phyloP scores from a whole-genome alignment of 2,888 invertebrate genomes.

The Hoplodrina ambigua region DNA sequence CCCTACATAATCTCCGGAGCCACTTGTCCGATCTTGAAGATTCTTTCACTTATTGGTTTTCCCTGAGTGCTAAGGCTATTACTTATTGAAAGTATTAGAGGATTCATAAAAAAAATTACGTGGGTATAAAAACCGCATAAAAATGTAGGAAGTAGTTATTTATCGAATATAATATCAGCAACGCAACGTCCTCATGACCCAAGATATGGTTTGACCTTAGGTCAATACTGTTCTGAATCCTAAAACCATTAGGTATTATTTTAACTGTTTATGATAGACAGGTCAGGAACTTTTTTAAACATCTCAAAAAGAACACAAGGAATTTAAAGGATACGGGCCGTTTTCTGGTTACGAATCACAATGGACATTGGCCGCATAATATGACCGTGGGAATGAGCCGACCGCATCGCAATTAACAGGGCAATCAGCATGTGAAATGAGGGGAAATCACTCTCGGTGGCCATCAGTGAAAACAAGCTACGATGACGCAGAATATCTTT shows the following conservation, averaged over 20 bases:
- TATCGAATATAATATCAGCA: slow-evolving; percentile 3
- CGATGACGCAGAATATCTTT: slow-evolving; percentile 16
- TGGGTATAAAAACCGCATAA: background rate
- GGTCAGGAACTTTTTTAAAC: slow-evolving; percentile 7
- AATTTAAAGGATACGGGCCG: slow-evolving; percentile 33
- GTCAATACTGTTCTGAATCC: slow-evolving; percentile 20
- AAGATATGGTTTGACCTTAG: slow-evolving; percentile 14
- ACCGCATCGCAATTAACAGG: slow-evolving; percentile 56
- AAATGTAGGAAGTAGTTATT: slow-evolving; percentile 12
- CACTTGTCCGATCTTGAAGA: no score
- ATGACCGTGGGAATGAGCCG: slow-evolving; percentile 54
- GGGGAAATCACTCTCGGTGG: slow-evolving; percentile 50
- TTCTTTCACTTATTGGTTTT: no score
- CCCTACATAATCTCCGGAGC: no score
- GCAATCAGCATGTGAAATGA: slow-evolving; percentile 55
- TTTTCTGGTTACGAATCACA: slow-evolving; percentile 40
- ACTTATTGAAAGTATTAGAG: no score
- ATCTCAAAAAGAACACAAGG: slow-evolving; percentile 17
- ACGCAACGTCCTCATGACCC: slow-evolving; percentile 24
- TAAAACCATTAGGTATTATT: slow-evolving; percentile 1
- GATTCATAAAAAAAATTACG: no score
- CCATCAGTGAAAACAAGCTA: slow-evolving; percentile 20
- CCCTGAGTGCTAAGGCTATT: no score
- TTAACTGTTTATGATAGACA: background rate
- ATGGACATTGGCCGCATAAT: slow-evolving; percentile 42